Base-by-base conservation (phyloP, 1,140 invertebrate species). In the Brachionus calyciflorus region DNA sequence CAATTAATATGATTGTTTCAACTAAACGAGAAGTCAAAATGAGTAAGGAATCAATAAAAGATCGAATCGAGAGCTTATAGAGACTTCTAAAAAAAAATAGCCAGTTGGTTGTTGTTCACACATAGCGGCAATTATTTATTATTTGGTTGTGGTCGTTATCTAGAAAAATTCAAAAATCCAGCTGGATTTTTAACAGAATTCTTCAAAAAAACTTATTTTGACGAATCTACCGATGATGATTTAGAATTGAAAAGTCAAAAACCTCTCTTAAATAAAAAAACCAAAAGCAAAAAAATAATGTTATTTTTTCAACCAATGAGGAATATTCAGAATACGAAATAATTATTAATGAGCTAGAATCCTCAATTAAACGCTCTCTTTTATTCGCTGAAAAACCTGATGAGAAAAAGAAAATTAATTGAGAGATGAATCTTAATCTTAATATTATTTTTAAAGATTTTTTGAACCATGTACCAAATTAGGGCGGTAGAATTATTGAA, bases 401-500 rank as follows among this genome's bases (percentile, higher is more conserved):
- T n/a, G n/a, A n/a, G 33, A 37, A 37, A 3, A 37, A 37, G 33
- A 37, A 37, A 37, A 3, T 9, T 5, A 9, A 37, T 37, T 37
- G 4, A 37, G 9, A 37, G 4, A 37, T 3, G 33, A 37, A 5
- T 37, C 3, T 5, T 37, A 37, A 37, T 5, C 33, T 9, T 37
- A 37, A 37, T 9, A 9, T 37, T 37, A 5, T 37, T 3, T 10
- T 26, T 55, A 1, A 12, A 30, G n/a, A 28, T 14, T 10, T 57
- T 33, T 14, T 28, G 26, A 28, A n/a, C n/a, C 26, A 28, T 26
- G 24, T 12, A 28, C 30, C 26, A 30, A 57, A 57, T 24, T n/a
- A n/a, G n/a, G 53, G 53, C n/a, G 53, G 28, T 3, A 57, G 53
- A n/a, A n/a, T 57, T 57, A 28, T 57, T 26, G 24, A 57, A n/a